Percentiles rank a stretch among this genome's conserved stretches.
phyloP scores from a whole-genome alignment of 2,797 vertebrate species.

The Limnodromus scolopaceus region DNA sequence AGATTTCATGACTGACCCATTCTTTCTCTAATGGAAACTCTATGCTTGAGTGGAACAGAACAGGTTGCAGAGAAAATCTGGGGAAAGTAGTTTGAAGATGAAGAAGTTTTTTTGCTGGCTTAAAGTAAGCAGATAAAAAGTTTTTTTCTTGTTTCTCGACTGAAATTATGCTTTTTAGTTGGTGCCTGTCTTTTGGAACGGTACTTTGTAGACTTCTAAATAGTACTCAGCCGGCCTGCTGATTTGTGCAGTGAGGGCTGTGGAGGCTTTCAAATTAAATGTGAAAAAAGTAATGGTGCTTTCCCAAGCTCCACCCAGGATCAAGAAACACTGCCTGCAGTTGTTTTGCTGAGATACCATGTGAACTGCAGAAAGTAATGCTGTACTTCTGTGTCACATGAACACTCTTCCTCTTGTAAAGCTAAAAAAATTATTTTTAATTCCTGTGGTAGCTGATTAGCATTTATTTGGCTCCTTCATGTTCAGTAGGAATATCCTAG shows the following conservation, averaged over 20 bases:
- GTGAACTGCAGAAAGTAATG: conserved; percentile 31
- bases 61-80: background rate
- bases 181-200: background rate
- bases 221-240: background rate
- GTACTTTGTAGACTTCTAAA: background rate
- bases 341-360: conserved; percentile 42
- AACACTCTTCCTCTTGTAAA: conserved; percentile 53
- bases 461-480: background rate
- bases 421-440: background rate
- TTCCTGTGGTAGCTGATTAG: background rate
- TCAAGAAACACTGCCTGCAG: conserved; percentile 22
- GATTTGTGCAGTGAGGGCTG: background rate
- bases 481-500: background rate
- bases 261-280: background rate
- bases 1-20: background rate
- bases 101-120: background rate
- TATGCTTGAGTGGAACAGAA: background rate
- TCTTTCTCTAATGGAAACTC: background rate
- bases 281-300: conserved; percentile 35
- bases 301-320: conserved; percentile 52
- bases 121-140: background rate
- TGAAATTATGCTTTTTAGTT: background rate
- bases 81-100: background rate
- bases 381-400: conserved; percentile 48
- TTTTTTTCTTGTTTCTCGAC: background rate